Evolutionary conservation across 2,888 invertebrate species (phyloP), one percentile per base, ranked within the genome.

Genomic region (Cerastis rubricosa): DNA sequence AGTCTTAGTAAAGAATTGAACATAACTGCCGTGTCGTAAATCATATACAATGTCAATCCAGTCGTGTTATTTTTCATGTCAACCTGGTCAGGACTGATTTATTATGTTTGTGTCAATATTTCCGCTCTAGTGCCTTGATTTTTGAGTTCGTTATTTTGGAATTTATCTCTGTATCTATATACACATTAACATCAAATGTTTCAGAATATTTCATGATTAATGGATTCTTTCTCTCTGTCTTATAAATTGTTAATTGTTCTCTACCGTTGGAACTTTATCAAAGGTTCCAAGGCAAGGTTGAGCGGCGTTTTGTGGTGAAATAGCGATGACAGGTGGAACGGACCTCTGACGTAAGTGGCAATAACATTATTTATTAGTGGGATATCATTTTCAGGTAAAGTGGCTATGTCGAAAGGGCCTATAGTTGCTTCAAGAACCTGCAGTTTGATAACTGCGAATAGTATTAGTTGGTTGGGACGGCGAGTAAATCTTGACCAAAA

Each of bases 81-180:
- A 40, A 54, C 47, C 22, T 47, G 59, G 25, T 12, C 51, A 43
- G 17, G 35, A 43, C 22, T 59, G 71, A 72, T 72, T 77, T 65
- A 71, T 76, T 68, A 59, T 78, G 59, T 77, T 77, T 61, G 25
- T 51, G 49, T 29, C 61, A 77, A n/a, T 43, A n/a, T 69, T 71
- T 67, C 22, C 22, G 7, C 14, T 43, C 43, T 8, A 5, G 0
- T 17, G 4, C 22, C 17, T 45, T 54, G 40, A 71, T 17, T 19
- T 47, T 17, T 8, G 19, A 22, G 12, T 43, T 72, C 67, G 11
- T 80, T 66, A 29, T 66, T 66, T 66, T 59, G 25, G 5, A 14
- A 45, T 54, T 6, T 47, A 70, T 12, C 43, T 22, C 14, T 25
- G 9, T 47, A 70, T 12, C 43, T 22, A 22, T 25, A 59, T 17